Evolutionary conservation across 2,888 invertebrate genomes (phyloP), one percentile per base, ranked within the genome.

Genomic region (Leptinotarsa tumamoca): DNA sequence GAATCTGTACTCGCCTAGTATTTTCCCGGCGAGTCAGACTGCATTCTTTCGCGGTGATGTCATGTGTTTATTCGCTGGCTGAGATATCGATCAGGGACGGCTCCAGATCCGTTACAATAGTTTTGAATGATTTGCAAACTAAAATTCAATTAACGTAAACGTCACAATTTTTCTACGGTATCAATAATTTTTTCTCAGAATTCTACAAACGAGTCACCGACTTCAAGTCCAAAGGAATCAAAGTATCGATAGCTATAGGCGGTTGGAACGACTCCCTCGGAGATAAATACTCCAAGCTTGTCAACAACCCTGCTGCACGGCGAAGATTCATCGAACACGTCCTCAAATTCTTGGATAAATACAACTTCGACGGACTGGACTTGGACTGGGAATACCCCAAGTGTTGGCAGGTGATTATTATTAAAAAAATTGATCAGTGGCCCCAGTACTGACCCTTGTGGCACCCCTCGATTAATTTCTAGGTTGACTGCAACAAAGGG

Each of bases 311-410:
- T 0, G 87, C 91, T 1, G 93, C 95, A 0, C 91, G 96, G 70
- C 90, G 90, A 0, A 91, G 92, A 79, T 97, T 97, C 84, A 92
- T 96, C 13, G 90, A 90, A 5, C 94, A 96, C 82, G 93, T 93
- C 0, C 84, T 96, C 1, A 90, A 92, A 79, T 96, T 97, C 86
- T 89, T 97, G 67, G 92, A 94, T 79, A 94, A 94, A 85, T 93
- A 95, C 83, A 92, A 92, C 70, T 98, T 98, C 85, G 96, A 98
- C 85, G 98, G 98, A n/a, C 89, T 97, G n/a, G 97, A 97, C 87
- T 89, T 98, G 68, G 97, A 97, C 85, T 98, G 97, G 97, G 97
- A 98, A 85, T 98, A 98, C 88, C 98, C 98, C 0, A 94, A 94
- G 85, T 95, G 95, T 83, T 95, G 95, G 95, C 95, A 95, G 91